A percentile compares a stretch with the other conserved stretches of the same genome.
Conservation (phyloP, 2,113 vertebrate genomes). For the Actenoides lindsayi region DNA sequence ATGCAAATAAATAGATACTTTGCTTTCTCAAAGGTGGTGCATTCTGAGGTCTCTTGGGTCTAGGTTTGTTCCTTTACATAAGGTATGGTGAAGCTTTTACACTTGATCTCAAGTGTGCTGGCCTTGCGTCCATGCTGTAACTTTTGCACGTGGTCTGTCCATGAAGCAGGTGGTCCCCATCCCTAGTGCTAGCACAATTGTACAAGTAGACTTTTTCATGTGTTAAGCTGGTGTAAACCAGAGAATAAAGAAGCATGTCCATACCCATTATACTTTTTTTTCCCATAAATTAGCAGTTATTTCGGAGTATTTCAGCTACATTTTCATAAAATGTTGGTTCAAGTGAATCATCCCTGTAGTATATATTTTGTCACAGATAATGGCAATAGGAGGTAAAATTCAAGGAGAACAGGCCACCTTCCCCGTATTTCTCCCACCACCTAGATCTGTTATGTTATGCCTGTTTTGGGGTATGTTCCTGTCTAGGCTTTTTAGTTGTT, state of each 20-base stretch:
- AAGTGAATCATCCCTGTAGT: background rate
- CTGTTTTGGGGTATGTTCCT: background rate
- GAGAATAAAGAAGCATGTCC: background rate
- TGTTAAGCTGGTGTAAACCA: background rate
- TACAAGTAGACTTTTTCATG: background rate
- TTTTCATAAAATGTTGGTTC: background rate
- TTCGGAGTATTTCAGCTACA: background rate
- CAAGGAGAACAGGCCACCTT: background rate
- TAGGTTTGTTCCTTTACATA: background rate
- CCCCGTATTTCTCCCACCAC: background rate
- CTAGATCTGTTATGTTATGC: background rate
- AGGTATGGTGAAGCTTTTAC: background rate
- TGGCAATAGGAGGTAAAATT: background rate
- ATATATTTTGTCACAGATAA: background rate
- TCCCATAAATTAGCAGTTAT: background rate
- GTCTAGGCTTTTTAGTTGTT: background rate
- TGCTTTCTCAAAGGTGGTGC: background rate
- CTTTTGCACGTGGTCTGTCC: background rate
- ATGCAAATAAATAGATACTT: background rate
- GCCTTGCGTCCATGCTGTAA: background rate
- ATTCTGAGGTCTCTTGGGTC: background rate
- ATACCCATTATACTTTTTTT: background rate
- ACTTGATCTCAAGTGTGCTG: background rate
- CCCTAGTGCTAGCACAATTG: background rate
- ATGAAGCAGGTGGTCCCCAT: background rate